Base-by-base conservation (phyloP, 2,888 invertebrate species). In the Gibbula magus region DNA sequence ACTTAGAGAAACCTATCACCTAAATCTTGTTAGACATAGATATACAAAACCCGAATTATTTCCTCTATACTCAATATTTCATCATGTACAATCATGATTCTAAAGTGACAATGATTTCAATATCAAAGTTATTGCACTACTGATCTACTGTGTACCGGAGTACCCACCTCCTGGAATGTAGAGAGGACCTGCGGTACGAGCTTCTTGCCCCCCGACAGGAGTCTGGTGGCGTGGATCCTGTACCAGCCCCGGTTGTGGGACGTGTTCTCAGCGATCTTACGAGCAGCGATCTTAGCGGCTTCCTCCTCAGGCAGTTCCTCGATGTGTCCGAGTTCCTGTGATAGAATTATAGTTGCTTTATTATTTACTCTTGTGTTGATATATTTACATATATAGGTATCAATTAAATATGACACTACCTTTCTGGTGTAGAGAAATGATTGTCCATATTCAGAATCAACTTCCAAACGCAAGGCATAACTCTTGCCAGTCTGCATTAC, bases 231-330 rank as follows among this genome's bases (percentile, higher is more conserved):
- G 81, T 94, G 94, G 83, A 95, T 94, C 16, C 95, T 93, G 91
- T 95, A 95, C 94, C 94, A 95, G 85, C 94, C 93, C 10, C 94
- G 93, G 61, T 93, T 93, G 86, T 94, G 94, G 0, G 93, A 92
- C 84, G 93, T 93, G 39, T 93, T 92, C 82, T 94, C 93, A 22
- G 93, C 92, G 66, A 94, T 82, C 92, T 93, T 94, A 53, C 93
- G 93, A 35, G 94, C 94, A 52, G 94, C 94, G 80, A 95, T 90
- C 84, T 94, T 92, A 56, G 94, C 94, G 53, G 94, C 94, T 88
- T 95, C 94, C 85, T 93, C 93, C 86, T 94, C 94, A 29, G 93
- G 93, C 51, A 95, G 84, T 29, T 94, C 93, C 0, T 94, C 93
- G 81, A 90, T 87, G 79, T 93, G 93, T 52, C 93, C 93, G 20